phyloP scores from a whole-genome alignment of 2,888 invertebrate species.

The Caenorhabditis auriculariae region DNA sequence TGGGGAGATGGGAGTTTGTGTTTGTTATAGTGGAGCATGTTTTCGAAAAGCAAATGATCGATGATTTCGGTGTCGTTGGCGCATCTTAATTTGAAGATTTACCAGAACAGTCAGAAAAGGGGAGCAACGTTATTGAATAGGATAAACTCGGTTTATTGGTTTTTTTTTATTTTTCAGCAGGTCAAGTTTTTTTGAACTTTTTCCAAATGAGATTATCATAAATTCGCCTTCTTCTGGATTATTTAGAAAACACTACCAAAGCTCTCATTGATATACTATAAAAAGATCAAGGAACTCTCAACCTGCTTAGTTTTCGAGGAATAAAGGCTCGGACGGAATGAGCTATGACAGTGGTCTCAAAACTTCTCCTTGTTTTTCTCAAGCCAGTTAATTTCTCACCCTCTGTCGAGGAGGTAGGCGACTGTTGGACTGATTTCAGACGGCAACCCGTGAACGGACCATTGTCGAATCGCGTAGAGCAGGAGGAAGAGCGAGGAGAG shows the following conservation, averaged over 20 bases:
- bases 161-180: too few relatives aligned
- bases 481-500: slow-evolving; percentile 24
- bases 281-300: too few relatives aligned
- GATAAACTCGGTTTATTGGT: too few relatives aligned
- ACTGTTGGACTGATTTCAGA: slow-evolving; percentile 29
- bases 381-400: slow-evolving; percentile 8
- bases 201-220: background rate
- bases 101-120: background rate
- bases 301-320: too few relatives aligned
- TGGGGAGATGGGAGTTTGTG: slow-evolving; percentile 56
- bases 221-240: background rate
- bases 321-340: too few relatives aligned
- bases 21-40: slow-evolving; percentile 53
- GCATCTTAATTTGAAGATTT: slow-evolving; percentile 33
- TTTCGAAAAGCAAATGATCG: slow-evolving; percentile 57
- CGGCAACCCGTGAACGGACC: slow-evolving; percentile 14
- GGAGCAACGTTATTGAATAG: background rate
- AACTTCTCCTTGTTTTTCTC: too few relatives aligned
- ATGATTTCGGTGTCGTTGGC: slow-evolving; percentile 63
- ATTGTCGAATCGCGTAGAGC: slow-evolving; percentile 19
- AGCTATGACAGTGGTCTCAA: too few relatives aligned
- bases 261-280: too few relatives aligned
- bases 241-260: background rate
- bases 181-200: too few relatives aligned
- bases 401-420: slow-evolving; percentile 21